A percentile compares a stretch with the other conserved stretches of the same genome.
phyloP scores from a whole-genome alignment of 1,140 invertebrate genomes.

The Apis dorsata region DNA sequence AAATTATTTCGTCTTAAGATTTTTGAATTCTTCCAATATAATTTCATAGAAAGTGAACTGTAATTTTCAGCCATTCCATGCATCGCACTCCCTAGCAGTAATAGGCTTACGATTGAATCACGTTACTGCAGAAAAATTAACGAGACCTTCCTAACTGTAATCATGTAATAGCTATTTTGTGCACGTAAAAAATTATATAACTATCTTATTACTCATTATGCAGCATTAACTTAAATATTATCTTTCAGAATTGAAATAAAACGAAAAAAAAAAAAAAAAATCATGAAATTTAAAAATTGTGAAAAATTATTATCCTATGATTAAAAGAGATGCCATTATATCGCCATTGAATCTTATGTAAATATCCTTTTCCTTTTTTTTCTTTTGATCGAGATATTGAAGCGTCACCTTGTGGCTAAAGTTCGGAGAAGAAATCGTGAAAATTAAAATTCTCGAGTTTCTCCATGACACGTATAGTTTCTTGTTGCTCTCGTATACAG shows the following conservation, averaged over 20 bases:
- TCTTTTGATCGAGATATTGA: neutral
- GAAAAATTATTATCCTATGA: neutral
- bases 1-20: no score
- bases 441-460: constrained; percentile 2
- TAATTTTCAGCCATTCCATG: no score
- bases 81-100: neutral
- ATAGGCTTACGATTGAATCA: constrained; percentile 1
- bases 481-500: neutral
- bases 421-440: constrained; percentile 5
- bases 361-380: neutral
- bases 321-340: no score
- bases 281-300: no score
- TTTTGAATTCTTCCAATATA: no score
- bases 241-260: neutral
- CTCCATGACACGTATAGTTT: constrained; percentile 7
- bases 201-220: no score
- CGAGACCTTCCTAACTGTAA: constrained; percentile 29
- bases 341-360: no score
- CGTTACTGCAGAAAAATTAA: constrained; percentile 31
- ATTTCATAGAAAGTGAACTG: no score
- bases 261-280: neutral
- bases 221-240: neutral
- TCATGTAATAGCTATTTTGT: constrained; percentile 28
- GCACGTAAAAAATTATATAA: constrained; percentile 29
- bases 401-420: constrained; percentile 5